Evolutionary conservation across 2,113 vertebrate genomes (phyloP).

Genomic region (Ctenodactylus gundi): DNA sequence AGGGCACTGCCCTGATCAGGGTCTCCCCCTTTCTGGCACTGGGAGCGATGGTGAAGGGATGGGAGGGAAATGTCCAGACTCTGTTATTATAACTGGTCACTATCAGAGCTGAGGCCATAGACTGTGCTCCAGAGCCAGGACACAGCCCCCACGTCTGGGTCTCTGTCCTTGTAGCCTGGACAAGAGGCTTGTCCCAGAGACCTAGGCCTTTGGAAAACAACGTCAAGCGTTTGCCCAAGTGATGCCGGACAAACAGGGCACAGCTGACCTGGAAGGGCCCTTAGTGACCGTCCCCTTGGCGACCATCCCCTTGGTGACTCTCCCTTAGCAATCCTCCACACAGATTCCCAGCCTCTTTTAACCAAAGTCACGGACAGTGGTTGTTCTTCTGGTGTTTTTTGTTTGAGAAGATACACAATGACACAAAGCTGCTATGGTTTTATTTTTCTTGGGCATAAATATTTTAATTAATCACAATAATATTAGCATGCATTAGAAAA

Average conservation of each 20-base stretch:
- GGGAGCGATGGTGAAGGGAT: not conserved
- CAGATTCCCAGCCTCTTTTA: constrained; percentile 61
- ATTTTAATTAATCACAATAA: constrained; percentile 43
- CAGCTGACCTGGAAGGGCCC: constrained; percentile 74
- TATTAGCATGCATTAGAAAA: constrained; percentile 41
- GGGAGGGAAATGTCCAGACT: not conserved
- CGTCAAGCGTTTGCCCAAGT: constrained; percentile 51
- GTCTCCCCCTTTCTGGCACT: not conserved
- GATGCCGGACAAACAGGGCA: constrained; percentile 17
- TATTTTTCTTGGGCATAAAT: constrained; percentile 44
- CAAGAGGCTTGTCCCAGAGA: not conserved
- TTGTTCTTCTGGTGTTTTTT: constrained; percentile 64
- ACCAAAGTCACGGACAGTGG: constrained; percentile 51
- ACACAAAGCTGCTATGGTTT: constrained; percentile 43
- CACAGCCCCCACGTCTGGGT: not conserved
- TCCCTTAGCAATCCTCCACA: no score
- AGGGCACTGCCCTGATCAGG: not conserved
- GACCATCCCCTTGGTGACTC: constrained; percentile 70
- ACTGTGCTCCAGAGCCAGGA: not conserved
- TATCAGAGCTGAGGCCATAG: not conserved
- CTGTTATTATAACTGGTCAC: not conserved
- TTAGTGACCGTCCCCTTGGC: constrained; percentile 70
- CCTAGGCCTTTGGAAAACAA: constrained; percentile 30
- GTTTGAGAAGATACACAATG: constrained; percentile 52
- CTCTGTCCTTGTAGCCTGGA: not conserved